A percentile compares a stretch with the other conserved stretches of the same genome.
Conservation (phyloP, 2,888 invertebrate species). For the Megalurothrips usitatus region DNA sequence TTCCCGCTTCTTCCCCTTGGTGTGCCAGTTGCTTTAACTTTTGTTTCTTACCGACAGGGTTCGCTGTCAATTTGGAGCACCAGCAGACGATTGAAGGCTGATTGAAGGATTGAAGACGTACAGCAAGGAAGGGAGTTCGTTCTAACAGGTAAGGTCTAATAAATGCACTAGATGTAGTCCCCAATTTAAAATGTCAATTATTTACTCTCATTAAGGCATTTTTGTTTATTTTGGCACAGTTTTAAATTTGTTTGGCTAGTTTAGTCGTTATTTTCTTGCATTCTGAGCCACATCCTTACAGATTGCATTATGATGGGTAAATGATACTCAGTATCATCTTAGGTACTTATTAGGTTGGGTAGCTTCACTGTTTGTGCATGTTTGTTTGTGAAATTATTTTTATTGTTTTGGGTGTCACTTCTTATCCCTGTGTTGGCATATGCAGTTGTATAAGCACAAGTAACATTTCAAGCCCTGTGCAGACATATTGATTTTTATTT, state of each 20-base stretch:
- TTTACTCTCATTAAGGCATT: not conserved
- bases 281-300: not conserved
- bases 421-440: not conserved
- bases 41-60: too few species aligned
- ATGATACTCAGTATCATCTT: not conserved
- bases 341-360: not conserved
- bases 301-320: not conserved
- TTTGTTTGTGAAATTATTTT: not conserved
- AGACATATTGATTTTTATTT: not conserved
- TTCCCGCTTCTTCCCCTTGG: too few species aligned
- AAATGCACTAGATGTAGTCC: too few species aligned
- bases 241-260: not conserved
- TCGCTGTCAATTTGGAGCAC: too few species aligned
- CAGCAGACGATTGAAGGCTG: too few species aligned
- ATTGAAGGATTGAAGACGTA: too few species aligned
- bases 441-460: not conserved
- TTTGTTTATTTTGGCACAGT: not conserved
- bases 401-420: not conserved
- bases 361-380: not conserved
- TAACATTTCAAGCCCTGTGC: not conserved
- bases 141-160: too few species aligned
- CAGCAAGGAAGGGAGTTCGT: too few species aligned
- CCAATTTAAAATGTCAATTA: too few species aligned
- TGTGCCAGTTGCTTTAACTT: too few species aligned
- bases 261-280: too few species aligned